Conservation (phyloP, 92 coral and sea anemone species). For the Epizoanthus illoricatus region DNA sequence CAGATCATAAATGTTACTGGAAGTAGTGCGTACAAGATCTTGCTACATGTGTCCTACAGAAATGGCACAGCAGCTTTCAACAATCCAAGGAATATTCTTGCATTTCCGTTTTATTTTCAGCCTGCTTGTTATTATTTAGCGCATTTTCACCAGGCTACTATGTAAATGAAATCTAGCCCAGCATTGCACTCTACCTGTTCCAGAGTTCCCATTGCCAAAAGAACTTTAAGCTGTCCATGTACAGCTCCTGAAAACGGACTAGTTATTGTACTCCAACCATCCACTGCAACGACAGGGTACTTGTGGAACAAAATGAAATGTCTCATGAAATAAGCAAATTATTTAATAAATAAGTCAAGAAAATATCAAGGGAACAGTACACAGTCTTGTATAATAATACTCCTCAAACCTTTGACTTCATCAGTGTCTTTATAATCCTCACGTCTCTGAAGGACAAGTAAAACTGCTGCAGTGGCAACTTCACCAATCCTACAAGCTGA, state of each 20-base stretch:
- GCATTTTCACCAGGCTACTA: no score
- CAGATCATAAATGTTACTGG: no score
- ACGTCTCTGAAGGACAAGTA: conserved; percentile 92
- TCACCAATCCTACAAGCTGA: conserved; percentile 91
- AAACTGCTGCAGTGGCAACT: conserved; percentile 90
- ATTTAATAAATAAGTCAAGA: background rate
- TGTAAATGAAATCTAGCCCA: no score
- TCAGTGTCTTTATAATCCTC: conserved; percentile 77
- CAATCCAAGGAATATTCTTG: no score
- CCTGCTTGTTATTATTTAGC: no score
- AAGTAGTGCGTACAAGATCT: no score
- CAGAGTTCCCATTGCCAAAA: conserved; percentile 90
- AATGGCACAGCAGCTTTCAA: no score
- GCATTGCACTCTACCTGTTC: conserved; percentile 63
- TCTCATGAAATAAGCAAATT: background rate
- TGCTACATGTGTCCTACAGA: no score
- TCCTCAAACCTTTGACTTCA: conserved; percentile 86
- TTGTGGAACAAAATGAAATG: conserved; percentile 11
- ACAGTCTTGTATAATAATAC: background rate
- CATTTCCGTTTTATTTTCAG: no score
- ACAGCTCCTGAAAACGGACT: conserved; percentile 77
- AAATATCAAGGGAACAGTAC: background rate
- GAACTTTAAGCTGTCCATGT: conserved; percentile 86
- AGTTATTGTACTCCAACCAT: conserved; percentile 69
- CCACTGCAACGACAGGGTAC: conserved; percentile 94